A percentile compares a stretch with the other conserved stretches of the same genome.
These are phyloP conservation scores for Deilephila porcellus DNA, from an alignment of 2,888 invertebrate species.

Conservation along the genomic window DNA sequence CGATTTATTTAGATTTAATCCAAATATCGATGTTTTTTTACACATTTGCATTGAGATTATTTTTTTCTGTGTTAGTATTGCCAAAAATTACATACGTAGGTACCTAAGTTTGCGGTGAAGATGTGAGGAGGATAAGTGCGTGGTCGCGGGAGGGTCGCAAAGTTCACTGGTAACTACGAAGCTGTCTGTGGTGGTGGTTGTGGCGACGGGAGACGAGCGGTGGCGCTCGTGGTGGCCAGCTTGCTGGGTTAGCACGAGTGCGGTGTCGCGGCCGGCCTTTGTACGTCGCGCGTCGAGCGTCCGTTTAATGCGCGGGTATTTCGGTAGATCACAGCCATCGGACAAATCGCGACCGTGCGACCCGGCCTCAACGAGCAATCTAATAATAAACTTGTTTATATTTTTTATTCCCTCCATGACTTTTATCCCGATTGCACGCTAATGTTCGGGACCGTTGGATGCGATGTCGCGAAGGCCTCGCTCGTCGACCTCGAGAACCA, in stretches of 20 bases:
- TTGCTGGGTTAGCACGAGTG: conserved; percentile 59
- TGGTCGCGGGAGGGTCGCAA: conserved; percentile 33
- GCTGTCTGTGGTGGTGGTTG: background rate
- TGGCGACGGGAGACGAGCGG: conserved; percentile 36
- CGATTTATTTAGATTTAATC: background rate
- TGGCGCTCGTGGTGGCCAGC: conserved; percentile 56
- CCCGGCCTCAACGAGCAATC: conserved; percentile 81
- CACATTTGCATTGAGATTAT: background rate
- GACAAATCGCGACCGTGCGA: conserved; percentile 83
- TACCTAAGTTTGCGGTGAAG: conserved; percentile 45
- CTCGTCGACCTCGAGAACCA: conserved; percentile 74
- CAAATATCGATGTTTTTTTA: background rate
- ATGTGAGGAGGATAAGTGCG: conserved; percentile 38
- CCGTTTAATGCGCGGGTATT: conserved; percentile 80
- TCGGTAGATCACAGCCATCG: conserved; percentile 82
- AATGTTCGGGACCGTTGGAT: conserved; percentile 44
- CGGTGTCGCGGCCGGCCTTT: conserved; percentile 66
- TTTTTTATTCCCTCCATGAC: conserved; percentile 77
- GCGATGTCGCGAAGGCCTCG: conserved; percentile 55
- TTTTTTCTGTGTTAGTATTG: conserved; percentile 4
- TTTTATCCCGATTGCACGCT: conserved; percentile 66
- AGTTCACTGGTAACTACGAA: background rate
- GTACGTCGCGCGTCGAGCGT: conserved; percentile 64
- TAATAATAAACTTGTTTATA: conserved; percentile 85
- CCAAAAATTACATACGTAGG: background rate